A percentile compares a stretch with the other conserved stretches of the same genome.
Evolutionary conservation across 2,888 invertebrate species (phyloP).

Genomic region (Thecocarcelia acutangulata): DNA sequence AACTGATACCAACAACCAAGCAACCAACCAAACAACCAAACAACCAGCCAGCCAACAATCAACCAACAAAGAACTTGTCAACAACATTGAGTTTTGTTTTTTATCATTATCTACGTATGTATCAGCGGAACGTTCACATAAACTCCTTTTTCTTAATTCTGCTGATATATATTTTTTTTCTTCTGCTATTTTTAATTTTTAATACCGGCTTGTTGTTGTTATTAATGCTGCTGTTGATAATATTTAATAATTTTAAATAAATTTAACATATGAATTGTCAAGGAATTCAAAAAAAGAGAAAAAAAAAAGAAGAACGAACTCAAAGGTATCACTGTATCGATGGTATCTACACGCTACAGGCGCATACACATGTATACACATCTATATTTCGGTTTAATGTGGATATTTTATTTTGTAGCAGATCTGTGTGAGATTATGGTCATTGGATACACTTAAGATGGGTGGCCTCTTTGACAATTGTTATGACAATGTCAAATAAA

Average conservation of each 20-base stretch:
- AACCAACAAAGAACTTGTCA: slow-evolving; percentile 60
- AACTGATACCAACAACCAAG: slow-evolving; percentile 22
- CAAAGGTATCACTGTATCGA: slow-evolving; percentile 22
- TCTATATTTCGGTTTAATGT: slow-evolving; percentile 21
- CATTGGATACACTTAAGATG: slow-evolving; percentile 69
- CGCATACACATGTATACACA: slow-evolving; percentile 3
- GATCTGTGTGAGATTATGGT: slow-evolving; percentile 63
- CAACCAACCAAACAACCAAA: slow-evolving; percentile 23
- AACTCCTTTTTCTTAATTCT: slow-evolving; percentile 12
- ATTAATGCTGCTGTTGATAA: slow-evolving; percentile 28
- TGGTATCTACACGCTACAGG: slow-evolving; percentile 8
- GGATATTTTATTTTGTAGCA: slow-evolving; percentile 48
- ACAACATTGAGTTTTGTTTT: slow-evolving; percentile 58
- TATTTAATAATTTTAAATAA: slow-evolving; percentile 53
- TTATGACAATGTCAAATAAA: slow-evolving; percentile 68
- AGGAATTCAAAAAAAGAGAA: slow-evolving; percentile 56
- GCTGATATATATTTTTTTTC: too few relatives aligned
- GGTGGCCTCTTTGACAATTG: slow-evolving; percentile 66
- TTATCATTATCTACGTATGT: slow-evolving; percentile 19
- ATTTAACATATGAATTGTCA: slow-evolving; percentile 59
- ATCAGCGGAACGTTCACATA: background rate
- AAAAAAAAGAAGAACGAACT: too few relatives aligned
- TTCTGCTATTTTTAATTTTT: background rate
- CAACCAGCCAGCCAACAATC: slow-evolving; percentile 20
- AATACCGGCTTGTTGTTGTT: background rate